phyloP scores from a whole-genome alignment of 2,888 invertebrate genomes.

The Hipparchia sbordonii region DNA sequence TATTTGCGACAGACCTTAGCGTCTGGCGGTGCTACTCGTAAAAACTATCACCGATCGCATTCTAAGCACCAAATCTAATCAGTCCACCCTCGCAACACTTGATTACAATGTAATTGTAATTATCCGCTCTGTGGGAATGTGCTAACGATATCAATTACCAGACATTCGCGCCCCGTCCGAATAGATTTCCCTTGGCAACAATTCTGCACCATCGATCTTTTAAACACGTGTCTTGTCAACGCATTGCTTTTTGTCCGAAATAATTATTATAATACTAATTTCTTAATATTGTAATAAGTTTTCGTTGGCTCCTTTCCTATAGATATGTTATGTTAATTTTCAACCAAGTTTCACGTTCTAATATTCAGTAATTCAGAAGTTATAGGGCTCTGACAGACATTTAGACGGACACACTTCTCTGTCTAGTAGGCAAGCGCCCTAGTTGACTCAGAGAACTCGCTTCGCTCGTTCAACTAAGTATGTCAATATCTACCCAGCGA shows the following conservation, averaged over 20 bases:
- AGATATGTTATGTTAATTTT: too few relatives aligned
- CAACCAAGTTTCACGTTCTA: too few relatives aligned
- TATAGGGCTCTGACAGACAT: too few relatives aligned
- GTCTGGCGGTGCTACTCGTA: neutral
- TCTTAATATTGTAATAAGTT: too few relatives aligned
- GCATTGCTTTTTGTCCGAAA: conserved; percentile 32
- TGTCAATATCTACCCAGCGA: too few relatives aligned
- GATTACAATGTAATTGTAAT: conserved; percentile 38
- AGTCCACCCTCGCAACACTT: conserved; percentile 23
- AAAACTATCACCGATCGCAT: conserved; percentile 7
- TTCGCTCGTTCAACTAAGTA: too few relatives aligned
- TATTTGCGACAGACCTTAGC: too few relatives aligned
- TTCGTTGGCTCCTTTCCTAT: too few relatives aligned
- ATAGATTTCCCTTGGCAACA: conserved; percentile 70
- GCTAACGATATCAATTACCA: conserved; percentile 58
- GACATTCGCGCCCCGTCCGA: conserved; percentile 43
- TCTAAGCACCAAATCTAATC: conserved; percentile 28
- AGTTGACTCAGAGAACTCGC: too few relatives aligned
- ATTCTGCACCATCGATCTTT: conserved; percentile 63
- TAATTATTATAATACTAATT: neutral
- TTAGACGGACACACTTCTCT: too few relatives aligned
- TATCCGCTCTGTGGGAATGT: conserved; percentile 45
- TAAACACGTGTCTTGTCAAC: conserved; percentile 69
- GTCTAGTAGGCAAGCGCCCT: too few relatives aligned
- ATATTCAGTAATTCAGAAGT: too few relatives aligned